These are phyloP conservation scores for Ditula angustiorana DNA, from an alignment of 2,888 invertebrate genomes.

Conservation along the genomic window DNA sequence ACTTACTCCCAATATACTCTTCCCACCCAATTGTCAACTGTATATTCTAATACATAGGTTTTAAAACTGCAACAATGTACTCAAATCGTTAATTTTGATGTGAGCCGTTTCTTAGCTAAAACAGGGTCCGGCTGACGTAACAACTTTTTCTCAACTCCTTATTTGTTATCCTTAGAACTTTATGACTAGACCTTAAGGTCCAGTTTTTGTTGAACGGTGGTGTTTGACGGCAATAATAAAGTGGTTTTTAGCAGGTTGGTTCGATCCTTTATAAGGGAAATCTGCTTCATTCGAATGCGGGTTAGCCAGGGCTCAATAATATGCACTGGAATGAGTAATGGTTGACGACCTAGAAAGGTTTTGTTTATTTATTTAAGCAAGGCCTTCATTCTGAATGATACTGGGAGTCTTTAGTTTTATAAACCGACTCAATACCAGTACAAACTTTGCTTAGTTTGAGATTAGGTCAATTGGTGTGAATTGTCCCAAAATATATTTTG, in stretches of 20 bases:
- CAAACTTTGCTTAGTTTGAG: too few relatives aligned
- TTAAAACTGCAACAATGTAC: slow-evolving; percentile 41
- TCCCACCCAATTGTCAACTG: slow-evolving; percentile 17
- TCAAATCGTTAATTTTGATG: slow-evolving; percentile 54
- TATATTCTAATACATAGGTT: background rate
- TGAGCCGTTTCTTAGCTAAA: slow-evolving; percentile 54
- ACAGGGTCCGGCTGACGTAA: slow-evolving; percentile 46
- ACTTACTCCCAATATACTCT: background rate
- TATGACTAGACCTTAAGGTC: background rate
- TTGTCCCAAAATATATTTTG: too few relatives aligned
- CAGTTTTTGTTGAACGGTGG: background rate
- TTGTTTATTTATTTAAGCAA: slow-evolving; percentile 42
- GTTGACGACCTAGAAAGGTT: slow-evolving; percentile 47
- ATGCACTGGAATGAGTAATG: slow-evolving; percentile 41
- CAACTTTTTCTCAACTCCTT: slow-evolving; percentile 23
- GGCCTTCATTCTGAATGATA: slow-evolving; percentile 16
- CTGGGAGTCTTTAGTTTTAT: too few relatives aligned
- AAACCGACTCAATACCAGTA: too few relatives aligned
- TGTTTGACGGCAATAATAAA: slow-evolving; percentile 16
- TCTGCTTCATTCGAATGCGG: slow-evolving; percentile 65
- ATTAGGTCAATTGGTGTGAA: too few relatives aligned
- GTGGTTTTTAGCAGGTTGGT: slow-evolving; percentile 52
- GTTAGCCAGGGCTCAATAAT: slow-evolving; percentile 40
- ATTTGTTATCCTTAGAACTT: background rate
- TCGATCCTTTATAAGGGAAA: slow-evolving; percentile 67